These are phyloP conservation scores for Brassicogethes aeneus DNA, from an alignment of 2,888 invertebrate genomes.

Conservation along the genomic window DNA sequence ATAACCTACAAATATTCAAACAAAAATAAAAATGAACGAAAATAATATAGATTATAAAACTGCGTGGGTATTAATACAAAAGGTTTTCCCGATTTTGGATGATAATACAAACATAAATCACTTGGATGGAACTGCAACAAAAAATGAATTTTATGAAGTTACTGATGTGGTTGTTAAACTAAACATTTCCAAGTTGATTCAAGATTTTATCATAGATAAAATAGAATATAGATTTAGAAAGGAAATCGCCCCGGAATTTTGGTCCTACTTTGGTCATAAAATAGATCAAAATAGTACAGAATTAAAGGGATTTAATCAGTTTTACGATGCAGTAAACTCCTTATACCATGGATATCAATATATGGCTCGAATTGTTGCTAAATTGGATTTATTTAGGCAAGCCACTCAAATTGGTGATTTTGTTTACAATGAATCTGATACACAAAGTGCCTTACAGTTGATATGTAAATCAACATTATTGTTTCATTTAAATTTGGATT, in stretches of 20 bases:
- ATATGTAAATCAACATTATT: constrained; percentile 56
- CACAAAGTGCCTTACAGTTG: constrained; percentile 52
- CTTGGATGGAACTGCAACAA: constrained; percentile 14
- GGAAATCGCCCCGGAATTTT: constrained; percentile 54
- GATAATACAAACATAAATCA: constrained; percentile 18
- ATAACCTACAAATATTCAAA: background rate
- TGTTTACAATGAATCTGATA: constrained; percentile 47
- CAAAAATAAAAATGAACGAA: constrained; percentile 3
- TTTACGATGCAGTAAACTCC: constrained; percentile 57
- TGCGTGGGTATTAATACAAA: constrained; percentile 26
- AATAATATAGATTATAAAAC: constrained; percentile 15
- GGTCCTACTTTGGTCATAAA: constrained; percentile 56
- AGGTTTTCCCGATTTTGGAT: constrained; percentile 31
- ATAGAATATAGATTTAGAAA: constrained; percentile 54
- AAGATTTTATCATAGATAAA: constrained; percentile 39
- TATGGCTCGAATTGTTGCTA: constrained; percentile 47
- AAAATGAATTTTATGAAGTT: constrained; percentile 35
- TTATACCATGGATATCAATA: constrained; percentile 49
- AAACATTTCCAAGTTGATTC: constrained; percentile 33
- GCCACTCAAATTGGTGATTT: constrained; percentile 41
- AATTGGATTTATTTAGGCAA: constrained; percentile 47
- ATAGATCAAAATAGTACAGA: no score
- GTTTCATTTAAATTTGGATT: constrained; percentile 61
- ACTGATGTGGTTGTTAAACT: constrained; percentile 30
- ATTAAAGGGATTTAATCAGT: constrained; percentile 52